Evolutionary conservation across 2,888 invertebrate species (phyloP), one percentile per base, ranked within the genome.

Genomic region (Parasteatoda lunata): DNA sequence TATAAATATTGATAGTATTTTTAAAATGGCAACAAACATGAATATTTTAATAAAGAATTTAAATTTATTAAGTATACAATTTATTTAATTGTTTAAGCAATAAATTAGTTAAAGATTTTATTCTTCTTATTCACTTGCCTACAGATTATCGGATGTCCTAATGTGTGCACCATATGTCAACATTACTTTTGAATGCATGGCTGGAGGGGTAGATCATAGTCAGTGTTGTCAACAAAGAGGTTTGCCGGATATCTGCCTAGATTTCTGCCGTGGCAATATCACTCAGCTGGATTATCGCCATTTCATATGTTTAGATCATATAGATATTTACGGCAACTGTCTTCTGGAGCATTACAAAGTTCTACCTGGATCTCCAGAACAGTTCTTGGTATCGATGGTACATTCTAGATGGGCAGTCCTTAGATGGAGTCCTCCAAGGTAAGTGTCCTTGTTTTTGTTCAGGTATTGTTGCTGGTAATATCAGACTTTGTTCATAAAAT

Each of bases 131-230:
- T 30, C 52, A n/a, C 69, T 49, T 79, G n/a, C 49, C 47, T n/a
- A 0, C 51, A 94, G 95, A 93, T 94, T 95, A 89, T 95, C 96
- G 70, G 96, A 96, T 91, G 93, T 96, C 91, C 96, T 97, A 96
- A 96, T 96, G 68, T 97, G 96, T 92, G 96, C 96, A 0, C 96
- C 96, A 0, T 96, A 96, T 96, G 96, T 96, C 0, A 94, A 95
- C 4, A 94, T 95, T 51, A 96, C 96, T 0, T 96, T 96, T 91
- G 94, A 94, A 9, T 96, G 96, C 90, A 93, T 96, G 85, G 95
- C 96, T 69, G 96, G 96, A 89, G 95, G 95, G 1, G 93, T 95
- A 91, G 96, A 97, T 92, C 96, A 96, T 91, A 95, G 96, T 0
- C 94, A 95, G 0, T 97, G 96, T 92, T 96, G 96, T 91, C 93